Conservation (phyloP, 2,888 invertebrate genomes). For the Margaritifera margaritifera region DNA sequence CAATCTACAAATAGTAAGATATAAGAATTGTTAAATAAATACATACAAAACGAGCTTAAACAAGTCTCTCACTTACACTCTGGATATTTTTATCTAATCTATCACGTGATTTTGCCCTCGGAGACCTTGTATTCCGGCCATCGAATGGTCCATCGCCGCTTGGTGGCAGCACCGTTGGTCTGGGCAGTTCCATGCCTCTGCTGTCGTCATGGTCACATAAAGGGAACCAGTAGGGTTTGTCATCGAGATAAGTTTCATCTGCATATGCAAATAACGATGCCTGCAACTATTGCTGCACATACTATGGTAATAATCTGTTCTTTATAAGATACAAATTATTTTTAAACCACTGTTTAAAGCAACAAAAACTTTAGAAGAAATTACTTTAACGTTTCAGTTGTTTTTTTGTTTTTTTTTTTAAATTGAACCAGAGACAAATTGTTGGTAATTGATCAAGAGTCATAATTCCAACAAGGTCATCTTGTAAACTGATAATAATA, state of each 20-base stretch:
- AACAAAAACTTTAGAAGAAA: too few relatives aligned
- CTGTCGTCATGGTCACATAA: slow-evolving; percentile 71
- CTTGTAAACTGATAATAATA: too few relatives aligned
- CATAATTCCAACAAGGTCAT: too few relatives aligned
- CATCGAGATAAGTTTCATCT: slow-evolving; percentile 75
- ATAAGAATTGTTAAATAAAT: too few relatives aligned
- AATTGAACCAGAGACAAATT: too few relatives aligned
- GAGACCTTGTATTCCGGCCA: slow-evolving; percentile 3
- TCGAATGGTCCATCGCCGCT: slow-evolving; percentile 12
- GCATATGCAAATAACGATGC: slow-evolving; percentile 14
- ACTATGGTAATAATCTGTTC: too few relatives aligned
- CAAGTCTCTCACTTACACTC: slow-evolving; percentile 8
- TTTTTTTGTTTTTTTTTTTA: too few relatives aligned
- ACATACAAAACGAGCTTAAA: too few relatives aligned
- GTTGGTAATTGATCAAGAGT: too few relatives aligned
- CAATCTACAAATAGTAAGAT: too few relatives aligned
- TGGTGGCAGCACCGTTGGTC: slow-evolving; percentile 60
- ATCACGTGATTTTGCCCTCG: slow-evolving; percentile 19
- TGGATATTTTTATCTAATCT: slow-evolving; percentile 18
- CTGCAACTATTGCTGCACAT: too few relatives aligned
- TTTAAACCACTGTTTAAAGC: not conserved
- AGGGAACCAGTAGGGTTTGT: slow-evolving; percentile 76
- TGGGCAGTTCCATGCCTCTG: slow-evolving; percentile 61
- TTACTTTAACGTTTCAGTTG: too few relatives aligned
- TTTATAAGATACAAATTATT: slow-evolving; percentile 2